Conservation (phyloP, 1,140 invertebrate species). For the Galendromus occidentalis region DNA sequence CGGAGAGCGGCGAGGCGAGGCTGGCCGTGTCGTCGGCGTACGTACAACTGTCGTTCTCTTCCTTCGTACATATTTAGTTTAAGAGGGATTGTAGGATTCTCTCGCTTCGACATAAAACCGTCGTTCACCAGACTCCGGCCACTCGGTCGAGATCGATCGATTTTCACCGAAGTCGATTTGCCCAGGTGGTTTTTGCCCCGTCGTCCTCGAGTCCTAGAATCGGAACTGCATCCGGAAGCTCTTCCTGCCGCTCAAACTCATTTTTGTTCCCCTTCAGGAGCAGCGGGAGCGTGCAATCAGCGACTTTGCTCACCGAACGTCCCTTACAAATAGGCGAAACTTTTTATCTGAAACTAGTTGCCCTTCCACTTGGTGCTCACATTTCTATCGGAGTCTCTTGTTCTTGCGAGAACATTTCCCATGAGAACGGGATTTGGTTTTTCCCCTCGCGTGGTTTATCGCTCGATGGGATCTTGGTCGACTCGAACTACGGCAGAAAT, state of each 20-base stretch:
- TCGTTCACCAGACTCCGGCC: too few species aligned
- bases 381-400: slow-evolving; percentile 3
- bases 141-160: neutral
- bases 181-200: too few species aligned
- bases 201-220: too few species aligned
- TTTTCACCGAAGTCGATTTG: too few species aligned
- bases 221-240: too few species aligned
- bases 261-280: neutral
- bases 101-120: too few species aligned
- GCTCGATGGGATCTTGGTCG: neutral
- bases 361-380: neutral
- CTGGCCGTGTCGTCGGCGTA: too few species aligned
- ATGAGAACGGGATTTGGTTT: slow-evolving; percentile 5
- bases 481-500: neutral
- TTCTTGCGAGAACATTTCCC: neutral
- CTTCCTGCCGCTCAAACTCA: too few species aligned
- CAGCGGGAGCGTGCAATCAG: neutral
- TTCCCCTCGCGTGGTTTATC: neutral
- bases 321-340: neutral
- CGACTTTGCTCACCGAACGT: neutral
- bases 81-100: too few species aligned
- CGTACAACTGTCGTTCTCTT: too few species aligned
- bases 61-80: too few species aligned
- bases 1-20: too few species aligned
- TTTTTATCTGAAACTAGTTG: neutral